Base-by-base conservation (phyloP, 1,140 invertebrate genomes). In the Microplitis mediator region DNA sequence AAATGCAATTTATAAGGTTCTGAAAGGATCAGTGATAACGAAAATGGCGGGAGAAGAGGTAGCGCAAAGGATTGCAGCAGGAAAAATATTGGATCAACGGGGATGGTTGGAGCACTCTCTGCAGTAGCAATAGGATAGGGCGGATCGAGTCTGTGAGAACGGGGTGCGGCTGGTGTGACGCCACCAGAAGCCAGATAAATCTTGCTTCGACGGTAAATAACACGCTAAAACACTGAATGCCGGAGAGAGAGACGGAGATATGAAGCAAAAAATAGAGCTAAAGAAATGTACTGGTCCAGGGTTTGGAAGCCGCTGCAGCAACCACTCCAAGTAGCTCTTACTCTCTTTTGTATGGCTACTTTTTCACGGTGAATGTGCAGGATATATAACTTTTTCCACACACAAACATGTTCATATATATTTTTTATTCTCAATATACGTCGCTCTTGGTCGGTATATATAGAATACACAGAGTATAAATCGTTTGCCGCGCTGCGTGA, bases 121-220 rank as follows among this genome's bases (percentile, higher is more conserved):
- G 63, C 63, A 50, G 63, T 23, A 58, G 63, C 63, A 50, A 36
- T 23, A 65, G n/a, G 23, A 51, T 34, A 32, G 64, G 56, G 71
- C 54, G 64, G 50, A n/a, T 67, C 16, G 39, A 67, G 65, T 51
- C 14, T 23, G 72, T 45, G 66, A 67, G 60, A 73, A 73, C 66
- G 72, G 72, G 72, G 72, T 64, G 71, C 62, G 68, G 68, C 61
- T 63, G 39, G 13, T 52, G 71, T 74, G 67, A 74, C 73, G 70
- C 45, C 54, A 52, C 68, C 75, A 76, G 73, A 71, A 75, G 73
- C 69, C 65, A 74, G 68, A 76, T 76, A 76, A 76, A 76, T 76
- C 64, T 62, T 69, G 50, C 73, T 71, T 73, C 70, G 75, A 71
- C 75, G 71, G 70, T 76, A 73, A 76, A 76, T 76, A 76, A 76